Evolutionary conservation across 2,113 vertebrate species (phyloP), one percentile per base, ranked within the genome.

Genomic region (Saccopteryx leptura): DNA sequence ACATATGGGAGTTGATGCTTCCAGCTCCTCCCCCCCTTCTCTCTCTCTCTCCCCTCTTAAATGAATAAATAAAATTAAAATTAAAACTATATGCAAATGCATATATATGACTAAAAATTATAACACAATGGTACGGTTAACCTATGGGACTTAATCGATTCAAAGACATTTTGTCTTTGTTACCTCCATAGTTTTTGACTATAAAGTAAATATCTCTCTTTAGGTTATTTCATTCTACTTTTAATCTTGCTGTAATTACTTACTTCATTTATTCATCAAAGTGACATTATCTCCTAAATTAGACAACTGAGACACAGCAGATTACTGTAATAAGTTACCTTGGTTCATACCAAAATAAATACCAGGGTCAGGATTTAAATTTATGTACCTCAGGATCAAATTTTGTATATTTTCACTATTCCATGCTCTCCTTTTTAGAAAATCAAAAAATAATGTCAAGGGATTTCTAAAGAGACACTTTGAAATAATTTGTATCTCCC

Each of bases 221-320:
- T 52, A 71, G 9, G 14, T 78, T 60, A 74, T n/a, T 54, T 68
- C 18, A 88, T 81, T 90, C n/a, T 14, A 72, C 4, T 18, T 76
- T 85, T 39, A 94, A 68, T 83, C 15, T 39, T 80, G 11, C 4
- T 71, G 0, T 84, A 91, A 83, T 52, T 39, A 69, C 6, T 58
- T 83, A 87, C 46, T 95, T 75, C 48, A 71, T 84, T 69, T 71
- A 17, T 7, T 80, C 68, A 81, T 90, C 72, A 72, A 71, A 96
- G 69, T 63, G 66, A 74, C 48, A 88, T 21, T 5, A 68, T 54
- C 75, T 91, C 10, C 52, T 68, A 6, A 26, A 9, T 4, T 8
- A 63, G 58, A 80, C 39, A 79, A 84, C 19, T 3, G 52, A 94
- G 9, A 3, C 39, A 21, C 4, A 52, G 46, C 1, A 80, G 31